These are phyloP conservation scores for Tetraneura akinire DNA, from an alignment of 1,140 invertebrate species.

Conservation along the genomic window DNA sequence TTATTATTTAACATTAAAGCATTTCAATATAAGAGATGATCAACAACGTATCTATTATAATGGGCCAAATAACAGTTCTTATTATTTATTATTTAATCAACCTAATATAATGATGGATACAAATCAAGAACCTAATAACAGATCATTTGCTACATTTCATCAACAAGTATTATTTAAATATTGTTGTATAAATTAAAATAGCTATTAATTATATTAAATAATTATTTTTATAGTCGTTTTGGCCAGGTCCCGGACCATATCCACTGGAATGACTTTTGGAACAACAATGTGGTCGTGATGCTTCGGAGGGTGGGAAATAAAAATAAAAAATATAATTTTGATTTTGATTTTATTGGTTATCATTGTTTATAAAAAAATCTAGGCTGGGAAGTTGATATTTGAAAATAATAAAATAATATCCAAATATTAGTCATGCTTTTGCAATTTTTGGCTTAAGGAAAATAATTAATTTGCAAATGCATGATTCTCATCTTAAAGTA, in stretches of 20 bases:
- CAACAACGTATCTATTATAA: constrained; percentile 42
- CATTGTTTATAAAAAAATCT: background rate
- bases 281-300: constrained; percentile 63
- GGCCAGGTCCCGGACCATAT: constrained; percentile 75
- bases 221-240: constrained; percentile 67
- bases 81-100: constrained; percentile 49
- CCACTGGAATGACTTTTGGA: constrained; percentile 78
- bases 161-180: constrained; percentile 37
- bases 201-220: background rate
- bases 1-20: constrained; percentile 4
- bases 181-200: background rate
- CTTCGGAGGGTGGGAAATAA: constrained; percentile 22
- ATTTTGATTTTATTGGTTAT: background rate
- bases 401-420: background rate
- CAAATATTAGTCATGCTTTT: background rate
- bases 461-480: background rate
- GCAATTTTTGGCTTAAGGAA: background rate
- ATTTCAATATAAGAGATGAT: constrained; percentile 46
- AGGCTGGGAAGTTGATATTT: constrained; percentile 1
- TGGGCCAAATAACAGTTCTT: constrained; percentile 31
- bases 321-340: background rate
- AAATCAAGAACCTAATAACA: constrained; percentile 23
- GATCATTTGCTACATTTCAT: constrained; percentile 41
- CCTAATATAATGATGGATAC: constrained; percentile 45
- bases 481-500: constrained; percentile 9